Base-by-base conservation (phyloP, 2,888 invertebrate species). In the Tortricodes alternella region DNA sequence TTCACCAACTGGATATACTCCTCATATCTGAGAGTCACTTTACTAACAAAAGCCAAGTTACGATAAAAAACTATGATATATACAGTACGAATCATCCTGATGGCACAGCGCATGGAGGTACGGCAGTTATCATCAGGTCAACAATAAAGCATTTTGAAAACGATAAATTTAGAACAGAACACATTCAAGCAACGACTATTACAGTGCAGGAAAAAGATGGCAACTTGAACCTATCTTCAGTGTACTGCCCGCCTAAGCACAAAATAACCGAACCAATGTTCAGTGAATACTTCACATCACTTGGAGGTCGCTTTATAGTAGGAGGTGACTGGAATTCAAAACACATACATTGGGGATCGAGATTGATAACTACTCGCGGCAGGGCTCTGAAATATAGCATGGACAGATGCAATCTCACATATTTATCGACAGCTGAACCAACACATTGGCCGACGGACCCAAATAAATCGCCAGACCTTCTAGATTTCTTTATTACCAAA, bases 61-160 rank as follows among this genome's bases (percentile, higher is more conserved):
- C 48, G 27, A 49, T 65, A n/a, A 46, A 44, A 8, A 13, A 53
- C 62, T 56, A 69, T 64, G 38, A 53, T 65, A 56, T 77, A 71
- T 55, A 76, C 72, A 27, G 74, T 68, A 65, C 62, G 1, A 63
- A 49, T 34, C 64, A 67, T 37, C 62, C 66, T 5, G 60, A 62
- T 44, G 58, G 58, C 58, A 62, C n/a, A n/a, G n/a, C n/a, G n/a
- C n/a, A n/a, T n/a, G n/a, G n/a, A n/a, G n/a, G n/a, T n/a, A n/a
- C n/a, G 9, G 63, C 63, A 2, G 53, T 66, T 5, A 32, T 62
- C 8, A 61, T 62, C 3, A 59, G 34, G 55, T 18, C 21, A 3
- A 53, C 55, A 32, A 58, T 65, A 5, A 62, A 59, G n/a, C 62
- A 63, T 27, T 15, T 53, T 29, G 23, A 21, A 44, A 7, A 39